Evolutionary conservation across 2,797 vertebrate genomes (phyloP), one percentile per base, ranked within the genome.

Genomic region (Coregonus ussuriensis): DNA sequence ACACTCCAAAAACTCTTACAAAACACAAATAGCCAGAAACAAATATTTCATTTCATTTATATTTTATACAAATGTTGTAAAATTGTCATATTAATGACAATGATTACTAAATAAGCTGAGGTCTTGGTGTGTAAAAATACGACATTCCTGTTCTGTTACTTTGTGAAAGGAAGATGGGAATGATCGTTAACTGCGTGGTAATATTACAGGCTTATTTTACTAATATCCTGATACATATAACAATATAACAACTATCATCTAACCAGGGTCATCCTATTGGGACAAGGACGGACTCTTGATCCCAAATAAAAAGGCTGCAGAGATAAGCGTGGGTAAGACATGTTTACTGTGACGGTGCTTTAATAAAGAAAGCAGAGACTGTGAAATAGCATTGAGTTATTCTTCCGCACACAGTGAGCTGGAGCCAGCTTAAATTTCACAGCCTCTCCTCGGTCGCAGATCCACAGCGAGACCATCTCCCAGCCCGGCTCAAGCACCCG

Each of bases 331-430:
- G 79, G 85, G 81, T 79, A 83, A 75, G 84, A 81, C 88, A 82
- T 93, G 91, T 93, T 94, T 92, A 90, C 91, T 90, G 92, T 90
- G 91, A 93, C 90, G 87, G 88, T 37, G 81, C 88, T 94, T 92
- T 94, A 93, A 94, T 94, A 94, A 91, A 94, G 94, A 93, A 93
- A 89, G 91, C 93, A 94, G 85, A 74, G 81, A 91, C 77, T 95
- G 94, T 94, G 93, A 95, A 94, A 94, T 94, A 90, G 86, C 91
- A 78, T 77, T 74, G 90, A 92, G 90, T 91, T 91, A 89, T 91
- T 93, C 87, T 91, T 88, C 84, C 88, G 83, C 92, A 91, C 89
- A 92, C 84, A 84, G 88, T 29, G 31, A 78, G 80, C 85, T 72
- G 63, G 70, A 84, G 82, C 52, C 29, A 79, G 84, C 90, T 90